Percentiles rank a stretch among this genome's conserved stretches.
Evolutionary conservation across 1,140 invertebrate genomes (phyloP).

Genomic region (Elysia chlorotica): DNA sequence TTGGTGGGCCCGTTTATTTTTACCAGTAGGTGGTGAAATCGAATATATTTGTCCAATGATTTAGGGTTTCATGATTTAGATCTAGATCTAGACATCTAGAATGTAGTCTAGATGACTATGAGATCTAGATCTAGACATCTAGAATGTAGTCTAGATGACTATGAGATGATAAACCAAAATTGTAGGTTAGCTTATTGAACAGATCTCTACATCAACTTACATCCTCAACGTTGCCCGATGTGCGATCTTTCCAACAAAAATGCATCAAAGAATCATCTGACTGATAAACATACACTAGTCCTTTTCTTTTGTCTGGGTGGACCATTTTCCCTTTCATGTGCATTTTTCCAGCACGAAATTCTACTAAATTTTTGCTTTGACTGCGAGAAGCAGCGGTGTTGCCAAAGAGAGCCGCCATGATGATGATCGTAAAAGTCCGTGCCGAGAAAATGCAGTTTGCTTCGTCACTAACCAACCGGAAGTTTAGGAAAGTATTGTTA

Average conservation of each 20-base stretch:
- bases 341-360: slow-evolving; percentile 97
- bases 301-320: slow-evolving; percentile 93
- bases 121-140: too few relatives aligned
- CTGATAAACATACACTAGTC: slow-evolving; percentile 89
- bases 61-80: too few relatives aligned
- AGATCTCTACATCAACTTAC: slow-evolving; percentile 66
- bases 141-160: too few relatives aligned
- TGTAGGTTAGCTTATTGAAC: too few relatives aligned
- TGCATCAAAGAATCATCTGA: slow-evolving; percentile 96
- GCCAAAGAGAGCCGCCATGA: slow-evolving; percentile 62
- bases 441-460: slow-evolving; percentile 1
- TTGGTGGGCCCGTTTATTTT: too few relatives aligned
- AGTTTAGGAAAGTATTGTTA: background rate
- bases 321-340: slow-evolving; percentile 92
- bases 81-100: too few relatives aligned
- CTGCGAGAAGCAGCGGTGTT: slow-evolving; percentile 74
- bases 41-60: too few relatives aligned
- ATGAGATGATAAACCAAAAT: too few relatives aligned
- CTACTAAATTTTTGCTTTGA: slow-evolving; percentile 88
- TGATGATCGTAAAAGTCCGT: too few relatives aligned
- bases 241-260: slow-evolving; percentile 97
- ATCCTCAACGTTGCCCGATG: slow-evolving; percentile 77
- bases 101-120: too few relatives aligned
- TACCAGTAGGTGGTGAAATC: too few relatives aligned
- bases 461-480: background rate